phyloP scores from a whole-genome alignment of 2,113 vertebrate species.

The Callithrix jacchus region DNA sequence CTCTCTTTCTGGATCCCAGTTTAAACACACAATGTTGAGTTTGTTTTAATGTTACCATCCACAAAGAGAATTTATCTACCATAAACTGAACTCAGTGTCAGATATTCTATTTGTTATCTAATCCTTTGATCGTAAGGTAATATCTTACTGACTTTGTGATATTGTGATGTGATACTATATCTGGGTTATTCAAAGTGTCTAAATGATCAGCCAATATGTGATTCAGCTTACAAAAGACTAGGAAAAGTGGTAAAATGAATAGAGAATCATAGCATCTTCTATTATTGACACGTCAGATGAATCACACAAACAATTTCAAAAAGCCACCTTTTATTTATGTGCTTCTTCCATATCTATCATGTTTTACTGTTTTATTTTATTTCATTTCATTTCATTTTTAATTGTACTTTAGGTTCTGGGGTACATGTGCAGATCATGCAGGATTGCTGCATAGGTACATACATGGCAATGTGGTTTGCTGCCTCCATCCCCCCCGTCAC shows the following conservation, averaged over 20 bases:
- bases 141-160: conserved; percentile 45
- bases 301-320: conserved; percentile 64
- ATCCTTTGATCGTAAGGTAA: conserved; percentile 28
- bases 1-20: background rate
- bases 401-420: too few relatives aligned
- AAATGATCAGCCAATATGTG: background rate
- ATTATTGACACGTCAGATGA: background rate
- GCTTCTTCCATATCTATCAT: conserved; percentile 24
- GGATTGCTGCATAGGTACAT: too few relatives aligned
- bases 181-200: background rate
- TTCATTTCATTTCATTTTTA: too few relatives aligned
- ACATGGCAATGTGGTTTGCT: too few relatives aligned
- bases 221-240: background rate
- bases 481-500: too few relatives aligned
- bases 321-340: conserved; percentile 47
- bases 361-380: conserved; percentile 50
- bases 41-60: background rate
- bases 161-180: background rate
- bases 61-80: conserved; percentile 34
- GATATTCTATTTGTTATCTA: conserved; percentile 9
- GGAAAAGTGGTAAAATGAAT: background rate
- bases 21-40: background rate
- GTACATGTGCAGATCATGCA: too few relatives aligned
- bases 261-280: background rate
- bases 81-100: background rate